A percentile compares a stretch with the other conserved stretches of the same genome.
phyloP scores from a whole-genome alignment of 2,113 vertebrate species.

The Xiphophorus maculatus region DNA sequence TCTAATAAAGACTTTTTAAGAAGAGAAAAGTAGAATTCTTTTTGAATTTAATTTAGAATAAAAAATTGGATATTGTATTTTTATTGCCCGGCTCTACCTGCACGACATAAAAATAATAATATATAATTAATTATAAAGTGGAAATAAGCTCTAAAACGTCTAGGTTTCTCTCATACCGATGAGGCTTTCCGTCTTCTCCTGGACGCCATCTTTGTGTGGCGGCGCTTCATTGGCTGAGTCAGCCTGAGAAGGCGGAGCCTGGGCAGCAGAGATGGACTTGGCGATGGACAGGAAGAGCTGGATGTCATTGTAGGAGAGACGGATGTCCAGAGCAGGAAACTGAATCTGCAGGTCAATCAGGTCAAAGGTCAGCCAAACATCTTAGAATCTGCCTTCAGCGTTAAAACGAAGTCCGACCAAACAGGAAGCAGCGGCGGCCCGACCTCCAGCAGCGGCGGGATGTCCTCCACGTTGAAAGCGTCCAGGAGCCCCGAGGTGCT shows the following conservation, averaged over 20 bases:
- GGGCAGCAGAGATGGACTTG: constrained; percentile 87
- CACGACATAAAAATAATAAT: no score
- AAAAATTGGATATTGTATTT: no score
- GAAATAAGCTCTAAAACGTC: no score
- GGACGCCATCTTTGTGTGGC: constrained; percentile 55
- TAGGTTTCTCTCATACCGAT: constrained; percentile 79
- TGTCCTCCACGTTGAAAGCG: constrained; percentile 95
- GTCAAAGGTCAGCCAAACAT: not conserved
- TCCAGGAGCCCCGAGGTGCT: constrained; percentile 92
- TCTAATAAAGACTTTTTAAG: no score
- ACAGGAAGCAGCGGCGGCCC: constrained; percentile 1
- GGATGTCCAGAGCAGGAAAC: constrained; percentile 91
- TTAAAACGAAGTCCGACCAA: not conserved
- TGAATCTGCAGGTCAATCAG: constrained; percentile 84
- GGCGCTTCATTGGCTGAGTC: constrained; percentile 18
- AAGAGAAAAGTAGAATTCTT: no score
- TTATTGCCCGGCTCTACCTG: no score
- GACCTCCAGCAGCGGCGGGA: constrained; percentile 95
- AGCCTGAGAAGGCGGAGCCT: constrained; percentile 31
- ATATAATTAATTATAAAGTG: no score
- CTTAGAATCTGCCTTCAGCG: not conserved
- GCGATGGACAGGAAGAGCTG: constrained; percentile 95
- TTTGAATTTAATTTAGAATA: no score
- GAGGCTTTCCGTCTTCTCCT: constrained; percentile 81
- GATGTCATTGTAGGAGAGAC: constrained; percentile 97